These are phyloP conservation scores for Naso thynnoides DNA, from an alignment of 2,797 vertebrate species.

Conservation along the genomic window DNA sequence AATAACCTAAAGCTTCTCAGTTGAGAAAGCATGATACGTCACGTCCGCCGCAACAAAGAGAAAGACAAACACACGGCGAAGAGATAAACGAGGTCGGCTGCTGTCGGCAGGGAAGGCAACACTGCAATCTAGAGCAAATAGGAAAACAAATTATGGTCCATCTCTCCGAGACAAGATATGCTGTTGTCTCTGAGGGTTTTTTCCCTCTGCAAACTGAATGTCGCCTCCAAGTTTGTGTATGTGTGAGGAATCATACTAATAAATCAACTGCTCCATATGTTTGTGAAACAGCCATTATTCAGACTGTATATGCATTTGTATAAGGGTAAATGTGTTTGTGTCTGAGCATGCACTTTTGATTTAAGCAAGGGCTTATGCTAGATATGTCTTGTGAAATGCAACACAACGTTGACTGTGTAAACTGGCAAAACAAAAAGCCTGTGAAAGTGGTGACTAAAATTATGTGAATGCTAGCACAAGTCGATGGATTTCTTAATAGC, in stretches of 20 bases:
- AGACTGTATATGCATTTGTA: not conserved
- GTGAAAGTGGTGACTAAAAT: too few species aligned
- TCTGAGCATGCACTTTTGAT: slow-evolving; percentile 12
- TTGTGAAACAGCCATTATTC: slow-evolving; percentile 6
- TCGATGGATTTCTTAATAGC: too few species aligned
- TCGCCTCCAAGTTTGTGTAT: slow-evolving; percentile 41
- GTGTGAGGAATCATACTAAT: slow-evolving; percentile 14
- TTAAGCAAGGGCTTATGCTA: too few species aligned
- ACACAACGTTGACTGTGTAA: too few species aligned
- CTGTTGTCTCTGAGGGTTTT: slow-evolving; percentile 15
- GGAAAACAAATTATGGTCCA: slow-evolving; percentile 65
- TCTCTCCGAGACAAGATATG: slow-evolving; percentile 42
- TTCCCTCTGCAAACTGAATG: slow-evolving; percentile 8
- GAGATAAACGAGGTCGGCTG: slow-evolving; percentile 43
- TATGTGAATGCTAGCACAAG: too few species aligned
- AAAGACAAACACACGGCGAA: slow-evolving; percentile 43
- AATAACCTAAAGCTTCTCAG: slow-evolving; percentile 12
- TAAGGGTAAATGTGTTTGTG: not conserved
- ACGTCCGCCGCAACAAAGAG: slow-evolving; percentile 43
- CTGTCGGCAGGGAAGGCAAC: slow-evolving; percentile 17
- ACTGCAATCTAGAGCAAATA: slow-evolving; percentile 59
- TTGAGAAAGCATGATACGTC: slow-evolving; percentile 18
- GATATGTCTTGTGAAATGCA: too few species aligned
- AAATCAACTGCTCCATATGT: not conserved
- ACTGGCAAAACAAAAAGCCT: too few species aligned